Conservation (phyloP, 2,797 vertebrate species). For the Erpetoichthys calabaricus region DNA sequence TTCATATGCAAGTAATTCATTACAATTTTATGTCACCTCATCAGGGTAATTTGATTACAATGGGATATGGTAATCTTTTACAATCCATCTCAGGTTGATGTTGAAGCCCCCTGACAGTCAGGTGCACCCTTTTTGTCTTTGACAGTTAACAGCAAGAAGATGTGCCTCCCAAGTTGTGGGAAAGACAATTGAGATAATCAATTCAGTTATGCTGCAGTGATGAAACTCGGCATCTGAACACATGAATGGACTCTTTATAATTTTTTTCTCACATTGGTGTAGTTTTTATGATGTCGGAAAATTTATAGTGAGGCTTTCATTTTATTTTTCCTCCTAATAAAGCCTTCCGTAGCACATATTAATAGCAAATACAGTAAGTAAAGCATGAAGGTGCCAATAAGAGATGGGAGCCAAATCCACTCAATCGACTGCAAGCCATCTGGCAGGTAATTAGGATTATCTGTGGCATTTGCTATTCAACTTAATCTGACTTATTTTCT, state of each 20-base stretch:
- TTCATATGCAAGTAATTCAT: slow-evolving; percentile 8
- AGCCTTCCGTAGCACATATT: too few species aligned
- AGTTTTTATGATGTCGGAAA: neutral
- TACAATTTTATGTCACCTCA: slow-evolving; percentile 9
- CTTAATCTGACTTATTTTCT: too few species aligned
- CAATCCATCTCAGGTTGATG: slow-evolving; percentile 16
- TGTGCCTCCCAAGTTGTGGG: neutral
- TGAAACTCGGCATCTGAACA: neutral
- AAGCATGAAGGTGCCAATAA: neutral
- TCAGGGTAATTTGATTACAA: slow-evolving; percentile 11
- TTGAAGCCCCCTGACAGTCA: slow-evolving; percentile 6
- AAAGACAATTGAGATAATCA: too few species aligned
- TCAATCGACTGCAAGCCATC: slow-evolving; percentile 5
- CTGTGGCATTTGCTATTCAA: slow-evolving; percentile 1
- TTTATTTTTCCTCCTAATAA: too few species aligned
- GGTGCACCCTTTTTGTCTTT: slow-evolving; percentile 2
- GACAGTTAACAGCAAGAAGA: neutral
- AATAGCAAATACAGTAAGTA: neutral
- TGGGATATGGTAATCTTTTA: slow-evolving; percentile 21
- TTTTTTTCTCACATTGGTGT: neutral
- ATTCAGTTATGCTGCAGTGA: neutral
- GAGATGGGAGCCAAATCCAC: slow-evolving; percentile 1
- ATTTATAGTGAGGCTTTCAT: too few species aligned
- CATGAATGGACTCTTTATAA: neutral
- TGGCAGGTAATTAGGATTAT: slow-evolving; percentile 8